These are phyloP conservation scores for Pterocles orientalis DNA, from an alignment of 2,113 vertebrate species.

Conservation along the genomic window DNA sequence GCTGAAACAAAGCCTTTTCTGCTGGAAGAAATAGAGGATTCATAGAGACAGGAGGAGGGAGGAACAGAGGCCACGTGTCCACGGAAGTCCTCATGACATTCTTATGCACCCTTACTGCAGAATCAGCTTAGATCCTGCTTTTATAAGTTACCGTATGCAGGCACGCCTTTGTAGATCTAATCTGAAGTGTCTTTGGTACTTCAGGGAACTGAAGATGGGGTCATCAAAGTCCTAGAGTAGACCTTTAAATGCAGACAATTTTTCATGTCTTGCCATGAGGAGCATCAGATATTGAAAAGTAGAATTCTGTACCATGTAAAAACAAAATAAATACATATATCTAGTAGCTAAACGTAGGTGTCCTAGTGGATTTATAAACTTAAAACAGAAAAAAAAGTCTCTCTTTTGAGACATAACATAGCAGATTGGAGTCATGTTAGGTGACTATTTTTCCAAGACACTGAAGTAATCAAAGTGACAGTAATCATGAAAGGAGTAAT, in stretches of 20 bases:
- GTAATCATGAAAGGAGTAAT: background rate
- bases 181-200: background rate
- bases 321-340: background rate
- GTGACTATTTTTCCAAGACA: background rate
- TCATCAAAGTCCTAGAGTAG: background rate
- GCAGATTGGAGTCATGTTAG: background rate
- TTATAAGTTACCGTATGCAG: background rate
- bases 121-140: background rate
- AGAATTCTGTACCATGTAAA: background rate
- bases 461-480: slow-evolving; percentile 15
- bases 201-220: background rate
- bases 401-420: background rate
- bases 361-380: background rate
- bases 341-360: background rate
- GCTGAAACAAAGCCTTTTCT: background rate
- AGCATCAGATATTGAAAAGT: background rate
- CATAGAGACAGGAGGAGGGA: background rate
- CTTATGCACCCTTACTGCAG: background rate
- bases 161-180: background rate
- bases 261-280: background rate
- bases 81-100: background rate
- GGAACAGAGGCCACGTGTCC: fast-evolving
- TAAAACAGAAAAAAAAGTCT: background rate
- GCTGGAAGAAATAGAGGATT: background rate
- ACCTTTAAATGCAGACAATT: background rate